Evolutionary conservation across 2,113 vertebrate genomes (phyloP).

Genomic region (Pseudonaja textilis): DNA sequence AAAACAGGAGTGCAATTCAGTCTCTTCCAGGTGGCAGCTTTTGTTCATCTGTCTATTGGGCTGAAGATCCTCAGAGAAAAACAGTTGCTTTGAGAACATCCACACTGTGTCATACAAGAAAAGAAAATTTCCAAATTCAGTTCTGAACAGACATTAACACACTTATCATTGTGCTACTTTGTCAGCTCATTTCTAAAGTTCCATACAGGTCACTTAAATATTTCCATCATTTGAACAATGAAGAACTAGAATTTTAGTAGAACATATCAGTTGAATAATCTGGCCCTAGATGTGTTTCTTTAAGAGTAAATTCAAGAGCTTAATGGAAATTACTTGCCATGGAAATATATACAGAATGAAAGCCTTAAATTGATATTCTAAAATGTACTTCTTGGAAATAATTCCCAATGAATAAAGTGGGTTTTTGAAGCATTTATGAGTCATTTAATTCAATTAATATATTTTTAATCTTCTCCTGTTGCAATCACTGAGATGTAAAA

Average conservation of each 20-base stretch:
- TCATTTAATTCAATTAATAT: not conserved
- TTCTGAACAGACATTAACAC: not conserved
- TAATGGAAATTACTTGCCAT: not conserved
- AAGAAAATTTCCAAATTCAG: slow-evolving; percentile 34
- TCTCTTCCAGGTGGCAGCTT: not conserved
- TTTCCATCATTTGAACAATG: slow-evolving; percentile 46
- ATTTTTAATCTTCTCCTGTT: not conserved
- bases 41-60: not conserved
- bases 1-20: not conserved
- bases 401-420: not conserved
- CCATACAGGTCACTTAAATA: not conserved
- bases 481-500: not conserved
- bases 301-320: not conserved
- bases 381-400: not conserved
- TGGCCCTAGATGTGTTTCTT: not conserved
- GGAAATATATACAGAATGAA: not conserved
- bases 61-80: slow-evolving; percentile 7
- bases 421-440: not conserved
- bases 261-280: not conserved
- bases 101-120: not conserved
- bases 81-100: not conserved
- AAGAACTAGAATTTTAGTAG: not conserved
- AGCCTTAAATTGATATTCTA: not conserved
- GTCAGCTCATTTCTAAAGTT: slow-evolving; percentile 34
- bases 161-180: not conserved